phyloP scores from a whole-genome alignment of 1,140 invertebrate genomes.

The Aphelenchoides fujianensis region DNA sequence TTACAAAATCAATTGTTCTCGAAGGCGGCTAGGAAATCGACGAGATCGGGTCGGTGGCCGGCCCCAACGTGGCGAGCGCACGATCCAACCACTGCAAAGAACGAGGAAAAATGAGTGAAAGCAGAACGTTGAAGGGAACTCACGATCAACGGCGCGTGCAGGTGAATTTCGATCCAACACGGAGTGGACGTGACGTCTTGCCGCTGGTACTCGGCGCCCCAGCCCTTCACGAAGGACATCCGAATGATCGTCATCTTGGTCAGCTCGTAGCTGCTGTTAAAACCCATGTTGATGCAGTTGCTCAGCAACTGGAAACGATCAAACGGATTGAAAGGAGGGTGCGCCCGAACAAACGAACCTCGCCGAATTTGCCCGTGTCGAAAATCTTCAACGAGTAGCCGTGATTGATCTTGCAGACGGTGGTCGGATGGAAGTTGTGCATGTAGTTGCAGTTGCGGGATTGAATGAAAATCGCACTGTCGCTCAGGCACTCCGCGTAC shows the following conservation, averaged over 20 bases:
- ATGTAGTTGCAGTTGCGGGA: conserved; percentile 67
- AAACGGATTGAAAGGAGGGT: not conserved
- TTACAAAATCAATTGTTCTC: no score
- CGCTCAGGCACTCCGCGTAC: conserved; percentile 67
- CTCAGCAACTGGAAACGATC: conserved; percentile 57
- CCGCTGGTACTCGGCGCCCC: conserved; percentile 95
- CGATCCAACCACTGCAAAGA: conserved; percentile 46
- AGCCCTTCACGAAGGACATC: conserved; percentile 91
- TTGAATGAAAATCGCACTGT: conserved; percentile 67
- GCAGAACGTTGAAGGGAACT: no score
- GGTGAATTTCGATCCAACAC: conserved; percentile 90
- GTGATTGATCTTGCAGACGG: conserved; percentile 66
- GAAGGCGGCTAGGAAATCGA: conserved; percentile 39
- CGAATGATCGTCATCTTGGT: conserved; percentile 68
- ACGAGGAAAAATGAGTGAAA: no score
- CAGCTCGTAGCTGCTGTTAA: conserved; percentile 65
- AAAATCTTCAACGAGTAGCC: conserved; percentile 62
- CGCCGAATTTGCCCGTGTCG: conserved; percentile 54
- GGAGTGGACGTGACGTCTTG: conserved; percentile 91
- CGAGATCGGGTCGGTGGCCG: conserved; percentile 45
- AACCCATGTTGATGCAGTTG: conserved; percentile 63
- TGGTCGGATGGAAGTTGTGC: conserved; percentile 67
- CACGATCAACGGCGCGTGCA: conserved; percentile 75
- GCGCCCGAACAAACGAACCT: conserved; percentile 27
- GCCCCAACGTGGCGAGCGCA: conserved; percentile 42